Evolutionary conservation across 1,140 invertebrate species (phyloP).

Genomic region (Cryptotermes secundus): DNA sequence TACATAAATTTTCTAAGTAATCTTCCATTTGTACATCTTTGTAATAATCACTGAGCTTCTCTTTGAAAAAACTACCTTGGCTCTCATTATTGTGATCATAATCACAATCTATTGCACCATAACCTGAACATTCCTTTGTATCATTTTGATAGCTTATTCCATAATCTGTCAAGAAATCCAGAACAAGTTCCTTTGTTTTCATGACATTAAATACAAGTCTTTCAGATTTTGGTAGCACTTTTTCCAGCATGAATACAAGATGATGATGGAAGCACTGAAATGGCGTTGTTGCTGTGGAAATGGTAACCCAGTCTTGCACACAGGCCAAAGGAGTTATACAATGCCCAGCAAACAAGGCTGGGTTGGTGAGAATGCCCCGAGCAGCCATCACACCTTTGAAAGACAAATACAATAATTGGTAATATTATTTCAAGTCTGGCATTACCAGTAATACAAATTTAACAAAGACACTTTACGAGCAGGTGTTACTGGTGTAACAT

Average conservation of each 20-base stretch:
- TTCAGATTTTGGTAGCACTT: slow-evolving; percentile 67
- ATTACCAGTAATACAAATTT: not conserved
- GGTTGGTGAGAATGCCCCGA: slow-evolving; percentile 85
- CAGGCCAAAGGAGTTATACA: slow-evolving; percentile 70
- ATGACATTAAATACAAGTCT: slow-evolving; percentile 78
- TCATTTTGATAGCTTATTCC: not conserved
- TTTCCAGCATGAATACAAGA: slow-evolving; percentile 90
- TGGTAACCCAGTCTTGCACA: slow-evolving; percentile 83
- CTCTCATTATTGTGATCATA: not conserved
- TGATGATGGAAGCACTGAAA: slow-evolving; percentile 91
- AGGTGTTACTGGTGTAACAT: no score
- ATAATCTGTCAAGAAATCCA: slow-evolving; percentile 15
- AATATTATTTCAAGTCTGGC: not conserved
- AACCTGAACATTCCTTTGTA: not conserved
- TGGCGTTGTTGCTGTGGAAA: slow-evolving; percentile 60
- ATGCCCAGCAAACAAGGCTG: slow-evolving; percentile 77
- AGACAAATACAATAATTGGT: slow-evolving; percentile 30
- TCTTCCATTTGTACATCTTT: not conserved
- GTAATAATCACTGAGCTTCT: not conserved
- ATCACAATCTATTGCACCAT: not conserved
- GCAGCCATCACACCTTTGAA: slow-evolving; percentile 81
- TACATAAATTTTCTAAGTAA: not conserved
- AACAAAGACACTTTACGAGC: not conserved
- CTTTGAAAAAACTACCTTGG: not conserved
- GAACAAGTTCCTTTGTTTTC: slow-evolving; percentile 37